Base-by-base conservation (phyloP, 2,888 invertebrate genomes). In the Tenodera sinensis region DNA sequence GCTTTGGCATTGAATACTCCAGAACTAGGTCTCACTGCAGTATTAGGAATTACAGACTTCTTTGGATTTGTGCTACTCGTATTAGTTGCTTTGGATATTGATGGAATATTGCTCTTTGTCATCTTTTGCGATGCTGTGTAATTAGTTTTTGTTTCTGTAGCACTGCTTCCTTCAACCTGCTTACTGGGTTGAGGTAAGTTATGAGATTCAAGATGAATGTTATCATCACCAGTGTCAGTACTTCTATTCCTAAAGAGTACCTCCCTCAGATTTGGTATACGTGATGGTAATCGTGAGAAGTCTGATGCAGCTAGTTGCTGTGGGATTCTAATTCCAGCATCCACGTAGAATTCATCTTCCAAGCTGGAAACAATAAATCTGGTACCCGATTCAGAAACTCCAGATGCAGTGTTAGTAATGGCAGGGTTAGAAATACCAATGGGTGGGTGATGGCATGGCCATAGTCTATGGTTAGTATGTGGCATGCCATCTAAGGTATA, bases 311-410 rank as follows among this genome's bases (percentile, higher is more conserved):
- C 71, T 27, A 87, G 83, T 71, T 89, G 89, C n/a, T 84, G 84
- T 83, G 87, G 84, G 28, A 89, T 87, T 87, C 87, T 84, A 28
- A 90, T 85, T 27, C 89, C 90, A 28, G 90, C 90, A 88, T 90
- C 90, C 28, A 90, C 89, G 82, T 88, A 89, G 85, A 90, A 89
- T 71, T 90, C 89, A 84, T 89, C 89, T 71, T 87, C 89, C 83
- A 90, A 83, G 34, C 90, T 89, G 88, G 54, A 88, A 88, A 89
- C 85, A 88, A 90, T 34, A 54, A 90, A 89, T 30, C 82, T 89
- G n/a, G 86, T 71, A 81, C 28, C 28, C 30, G 81, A 86, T 28
- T 81, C 86, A 54, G 27, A 85, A 47, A 27, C 27, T 14, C 54
- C 28, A 28, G 27, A 47, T 7, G 20, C 28, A 54, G 54, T 20